Base-by-base conservation (phyloP, 2,797 vertebrate genomes). In the Hoplostethus mediterraneus region DNA sequence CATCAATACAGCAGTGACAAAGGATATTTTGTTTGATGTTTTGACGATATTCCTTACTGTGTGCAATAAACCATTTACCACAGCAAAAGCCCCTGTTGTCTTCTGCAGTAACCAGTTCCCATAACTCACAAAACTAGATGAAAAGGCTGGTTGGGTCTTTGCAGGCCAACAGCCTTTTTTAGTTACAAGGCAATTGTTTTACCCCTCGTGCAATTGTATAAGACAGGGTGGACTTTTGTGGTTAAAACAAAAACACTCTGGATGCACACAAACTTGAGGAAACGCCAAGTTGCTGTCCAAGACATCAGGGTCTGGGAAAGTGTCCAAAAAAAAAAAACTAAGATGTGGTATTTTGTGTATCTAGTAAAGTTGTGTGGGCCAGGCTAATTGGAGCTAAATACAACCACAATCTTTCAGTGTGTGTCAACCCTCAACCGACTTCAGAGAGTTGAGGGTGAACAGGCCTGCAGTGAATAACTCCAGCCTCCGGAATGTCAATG, bases 81-180 rank as follows among this genome's bases (percentile, higher is more conserved):
- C 38, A 42, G 30, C 6, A 14, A 52, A 31, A 33, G 5, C 14
- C 40, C 38, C 47, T 3, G 21, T 21, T 10, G 45, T 21, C 3
- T 14, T 33, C 40, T 21, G 45, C 21, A 62, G 31, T 14, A 57
- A 69, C 68, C 30, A 52, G 53, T 5, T 42, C 48, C 17, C 21
- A 68, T 52, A 40, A 68, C 6, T 45, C 66, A 60, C 30, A 33
- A 21, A 64, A 53, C 31, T 1, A 63, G n/a, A 45, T 1, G 63
- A 70, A 40, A 45, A 16, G 72, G 52, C 36, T 57, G 25, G 49
- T 7, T 13, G 8, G 30, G 28, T 38, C 28, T 36, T 72, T 51
- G n/a, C 33, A 45, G 31, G 40, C 74, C 31, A 65, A 65, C 7
- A 10, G 44, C 8, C 14, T 38, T 48, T 28, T 71, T 67, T 31